phyloP scores from a whole-genome alignment of 2,888 invertebrate genomes.

The Agrotis clavis region DNA sequence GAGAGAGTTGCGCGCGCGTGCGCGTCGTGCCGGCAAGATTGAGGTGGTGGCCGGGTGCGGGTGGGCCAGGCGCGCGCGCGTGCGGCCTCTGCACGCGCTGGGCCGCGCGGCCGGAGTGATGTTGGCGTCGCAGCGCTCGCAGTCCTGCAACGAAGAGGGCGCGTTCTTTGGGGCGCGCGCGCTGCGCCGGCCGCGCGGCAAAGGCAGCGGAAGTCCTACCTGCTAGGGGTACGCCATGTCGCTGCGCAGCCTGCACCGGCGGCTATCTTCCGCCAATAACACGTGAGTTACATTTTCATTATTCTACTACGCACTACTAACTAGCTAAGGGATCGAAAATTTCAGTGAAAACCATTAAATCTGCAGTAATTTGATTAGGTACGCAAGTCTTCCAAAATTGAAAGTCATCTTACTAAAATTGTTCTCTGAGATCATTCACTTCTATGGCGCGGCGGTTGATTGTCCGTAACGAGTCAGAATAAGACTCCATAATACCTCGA shows the following conservation, averaged over 20 bases:
- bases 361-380: neutral
- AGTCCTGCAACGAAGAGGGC: conserved; percentile 91
- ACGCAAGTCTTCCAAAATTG: neutral
- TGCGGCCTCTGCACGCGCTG: conserved; percentile 88
- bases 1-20: conserved; percentile 68
- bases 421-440: no score
- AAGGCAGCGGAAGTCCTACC: conserved; percentile 91
- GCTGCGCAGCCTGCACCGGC: conserved; percentile 92
- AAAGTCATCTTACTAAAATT: no score
- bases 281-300: conserved; percentile 85
- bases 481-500: no score
- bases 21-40: conserved; percentile 84
- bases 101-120: conserved; percentile 87
- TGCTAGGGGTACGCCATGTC: conserved; percentile 92
- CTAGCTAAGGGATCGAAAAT: no score
- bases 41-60: conserved; percentile 90
- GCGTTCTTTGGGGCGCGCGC: conserved; percentile 90
- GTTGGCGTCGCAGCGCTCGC: conserved; percentile 90
- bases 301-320: neutral
- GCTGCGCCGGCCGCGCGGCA: conserved; percentile 91
- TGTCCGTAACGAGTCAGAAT: neutral
- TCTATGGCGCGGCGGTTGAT: neutral
- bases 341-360: no score
- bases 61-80: conserved; percentile 90
- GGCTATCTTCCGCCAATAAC: conserved; percentile 92